A percentile compares a stretch with the other conserved stretches of the same genome.
Conservation (phyloP, 2,888 invertebrate genomes). For the Margaritifera margaritifera region DNA sequence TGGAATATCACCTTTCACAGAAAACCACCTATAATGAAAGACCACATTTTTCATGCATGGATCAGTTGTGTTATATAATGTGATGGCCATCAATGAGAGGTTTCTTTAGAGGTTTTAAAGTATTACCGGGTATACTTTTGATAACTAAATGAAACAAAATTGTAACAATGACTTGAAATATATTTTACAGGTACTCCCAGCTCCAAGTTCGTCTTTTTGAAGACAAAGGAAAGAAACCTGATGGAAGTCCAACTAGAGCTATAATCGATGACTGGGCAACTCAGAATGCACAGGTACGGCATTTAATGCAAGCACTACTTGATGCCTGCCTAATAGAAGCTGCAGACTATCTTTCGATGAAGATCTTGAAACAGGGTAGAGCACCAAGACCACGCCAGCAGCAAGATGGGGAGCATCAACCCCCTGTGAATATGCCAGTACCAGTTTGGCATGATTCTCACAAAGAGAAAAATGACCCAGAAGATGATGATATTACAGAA, state of each 20-base stretch:
- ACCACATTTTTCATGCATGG: too few relatives aligned
- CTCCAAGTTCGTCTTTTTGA: conserved; percentile 39
- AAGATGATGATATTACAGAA: background rate
- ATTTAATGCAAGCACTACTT: conserved; percentile 41
- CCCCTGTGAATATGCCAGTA: conserved; percentile 5
- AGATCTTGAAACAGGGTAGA: conserved; percentile 40
- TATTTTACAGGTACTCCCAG: conserved; percentile 26
- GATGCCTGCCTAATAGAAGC: conserved; percentile 45
- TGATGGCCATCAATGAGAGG: too few relatives aligned
- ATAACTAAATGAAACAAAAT: too few relatives aligned
- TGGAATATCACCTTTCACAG: too few relatives aligned
- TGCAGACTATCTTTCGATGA: conserved; percentile 49
- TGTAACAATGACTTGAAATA: too few relatives aligned
- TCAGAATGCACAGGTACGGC: conserved; percentile 50
- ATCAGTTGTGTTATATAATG: too few relatives aligned
- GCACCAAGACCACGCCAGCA: conserved; percentile 10
- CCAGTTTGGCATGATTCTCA: conserved; percentile 11
- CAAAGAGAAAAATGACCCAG: conserved; percentile 3
- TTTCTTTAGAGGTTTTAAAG: too few relatives aligned
- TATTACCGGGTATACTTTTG: too few relatives aligned
- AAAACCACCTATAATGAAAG: too few relatives aligned
- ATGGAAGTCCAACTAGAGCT: conserved; percentile 45
- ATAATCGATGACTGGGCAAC: conserved; percentile 55
- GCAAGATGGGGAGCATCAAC: background rate
- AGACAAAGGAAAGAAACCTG: conserved; percentile 28